Evolutionary conservation across 2,113 vertebrate genomes (phyloP), one percentile per base, ranked within the genome.

Genomic region (Crotalus horridus): DNA sequence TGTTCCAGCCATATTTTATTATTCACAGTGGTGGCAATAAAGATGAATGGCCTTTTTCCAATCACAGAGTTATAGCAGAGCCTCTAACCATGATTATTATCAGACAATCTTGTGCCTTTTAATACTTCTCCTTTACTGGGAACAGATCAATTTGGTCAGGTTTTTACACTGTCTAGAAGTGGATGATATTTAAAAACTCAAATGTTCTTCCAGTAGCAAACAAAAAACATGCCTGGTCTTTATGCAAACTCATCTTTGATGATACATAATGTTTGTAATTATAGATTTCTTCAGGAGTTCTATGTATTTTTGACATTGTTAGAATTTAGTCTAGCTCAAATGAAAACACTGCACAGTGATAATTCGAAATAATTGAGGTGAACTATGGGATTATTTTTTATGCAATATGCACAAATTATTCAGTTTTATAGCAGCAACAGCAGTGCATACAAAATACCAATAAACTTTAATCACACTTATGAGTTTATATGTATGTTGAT

Each of bases 351-450:
- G 51, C 9, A 33, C 53, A 90, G 29, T 46, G 58, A 59, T 85
- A 48, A 48, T 59, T 87, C 51, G 58, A 91, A 87, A 58, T 58
- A 59, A 91, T 91, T 3, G 58, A 88, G 11, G 48, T 64, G 23
- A 56, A 26, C 33, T 86, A 7, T 54, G 24, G 39, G 51, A 89
- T 74, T 55, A 53, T 81, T 88, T 88, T 88, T 81, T 81, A 43
- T 81, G 26, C 54, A 92, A 69, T 46, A 29, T 88, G 87, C 87
- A 92, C 88, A 59, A 92, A 88, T 54, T n/a, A 46, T 53, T 92
- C 48, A 69, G 24, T 8, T 89, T 81, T 74, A 17, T 86, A 86
- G 81, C 29, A 24, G 74, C 10, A 10, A 43, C 56, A 39, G 51
- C 43, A 51, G 56, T 33, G 51, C 17, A 87, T 88, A 26, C 23